These are phyloP conservation scores for Trissoscelio sp. DNA, from an alignment of 2,888 invertebrate species.

Conservation along the genomic window DNA sequence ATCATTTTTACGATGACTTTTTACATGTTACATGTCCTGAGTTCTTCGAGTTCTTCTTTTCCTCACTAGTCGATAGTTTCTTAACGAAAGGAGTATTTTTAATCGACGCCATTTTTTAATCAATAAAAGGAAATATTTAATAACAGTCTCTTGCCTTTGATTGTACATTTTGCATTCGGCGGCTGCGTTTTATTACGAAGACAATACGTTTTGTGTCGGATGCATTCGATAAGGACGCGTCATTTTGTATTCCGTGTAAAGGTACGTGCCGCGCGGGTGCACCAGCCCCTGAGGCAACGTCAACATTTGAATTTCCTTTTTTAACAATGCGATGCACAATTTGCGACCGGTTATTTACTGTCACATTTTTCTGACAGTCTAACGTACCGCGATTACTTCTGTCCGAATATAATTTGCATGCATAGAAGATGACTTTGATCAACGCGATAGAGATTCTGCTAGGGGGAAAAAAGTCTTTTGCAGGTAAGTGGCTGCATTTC, in stretches of 20 bases:
- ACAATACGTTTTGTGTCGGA: slow-evolving; percentile 17
- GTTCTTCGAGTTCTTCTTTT: slow-evolving; percentile 21
- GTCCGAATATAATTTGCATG: slow-evolving; percentile 44
- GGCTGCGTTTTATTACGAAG: neutral
- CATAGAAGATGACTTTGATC: slow-evolving; percentile 39
- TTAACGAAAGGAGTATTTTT: slow-evolving; percentile 63
- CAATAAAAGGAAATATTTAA: slow-evolving; percentile 67
- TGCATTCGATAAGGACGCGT: slow-evolving; percentile 40
- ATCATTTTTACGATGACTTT: too few relatives aligned
- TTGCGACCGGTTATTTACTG: slow-evolving; percentile 45
- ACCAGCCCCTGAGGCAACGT: slow-evolving; percentile 34
- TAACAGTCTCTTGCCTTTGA: slow-evolving; percentile 38
- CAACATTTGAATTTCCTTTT: slow-evolving; percentile 60
- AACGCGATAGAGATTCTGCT: neutral
- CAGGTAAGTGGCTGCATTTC: slow-evolving; percentile 43
- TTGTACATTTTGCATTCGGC: slow-evolving; percentile 8
- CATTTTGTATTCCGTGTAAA: slow-evolving; percentile 35
- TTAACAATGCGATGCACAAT: slow-evolving; percentile 49
- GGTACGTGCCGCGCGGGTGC: slow-evolving; percentile 9
- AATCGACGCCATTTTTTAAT: slow-evolving; percentile 65
- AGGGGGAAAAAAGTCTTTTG: slow-evolving; percentile 14
- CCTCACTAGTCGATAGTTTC: slow-evolving; percentile 56
- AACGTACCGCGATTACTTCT: slow-evolving; percentile 40
- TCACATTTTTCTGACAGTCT: slow-evolving; percentile 57
- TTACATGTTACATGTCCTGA: neutral